phyloP scores from a whole-genome alignment of 2,113 vertebrate genomes.

The Nibea coibor region DNA sequence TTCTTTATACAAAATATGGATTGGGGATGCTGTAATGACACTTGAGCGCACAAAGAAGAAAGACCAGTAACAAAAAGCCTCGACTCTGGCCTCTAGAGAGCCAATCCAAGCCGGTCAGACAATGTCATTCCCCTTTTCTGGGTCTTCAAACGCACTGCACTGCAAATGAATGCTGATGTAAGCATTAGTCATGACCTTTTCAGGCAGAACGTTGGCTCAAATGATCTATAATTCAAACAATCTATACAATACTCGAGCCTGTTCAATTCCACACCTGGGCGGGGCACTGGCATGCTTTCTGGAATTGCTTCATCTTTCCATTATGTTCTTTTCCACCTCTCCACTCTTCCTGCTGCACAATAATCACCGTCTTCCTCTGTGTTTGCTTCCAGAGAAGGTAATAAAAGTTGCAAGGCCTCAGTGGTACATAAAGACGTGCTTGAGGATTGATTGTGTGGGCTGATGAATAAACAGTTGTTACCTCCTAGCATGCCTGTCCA shows the following conservation, averaged over 20 bases:
- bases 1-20: slow-evolving; percentile 28
- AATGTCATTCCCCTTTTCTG: slow-evolving; percentile 10
- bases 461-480: slow-evolving; percentile 72
- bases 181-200: slow-evolving; percentile 47
- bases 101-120: slow-evolving; percentile 32
- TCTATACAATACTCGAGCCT: slow-evolving; percentile 51
- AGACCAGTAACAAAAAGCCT: slow-evolving; percentile 31
- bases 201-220: slow-evolving; percentile 35
- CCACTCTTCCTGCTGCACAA: slow-evolving; percentile 17
- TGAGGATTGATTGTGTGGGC: slow-evolving; percentile 69
- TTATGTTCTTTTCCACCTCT: slow-evolving; percentile 44
- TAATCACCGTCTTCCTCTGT: slow-evolving; percentile 52
- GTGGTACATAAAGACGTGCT: slow-evolving; percentile 58
- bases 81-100: slow-evolving; percentile 24
- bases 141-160: slow-evolving; percentile 36
- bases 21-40: slow-evolving; percentile 53
- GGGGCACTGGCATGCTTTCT: slow-evolving; percentile 26
- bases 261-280: slow-evolving; percentile 38
- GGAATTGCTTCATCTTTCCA: slow-evolving; percentile 59
- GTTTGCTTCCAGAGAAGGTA: slow-evolving; percentile 58
- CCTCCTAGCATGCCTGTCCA: slow-evolving; percentile 61
- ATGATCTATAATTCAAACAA: slow-evolving; percentile 53
- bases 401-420: slow-evolving; percentile 64
- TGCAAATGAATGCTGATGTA: slow-evolving; percentile 48
- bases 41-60: slow-evolving; percentile 18